Percentiles rank a stretch among this genome's conserved stretches.
phyloP scores from a whole-genome alignment of 1,140 invertebrate species.

The Pentalonia nigronervosa region DNA sequence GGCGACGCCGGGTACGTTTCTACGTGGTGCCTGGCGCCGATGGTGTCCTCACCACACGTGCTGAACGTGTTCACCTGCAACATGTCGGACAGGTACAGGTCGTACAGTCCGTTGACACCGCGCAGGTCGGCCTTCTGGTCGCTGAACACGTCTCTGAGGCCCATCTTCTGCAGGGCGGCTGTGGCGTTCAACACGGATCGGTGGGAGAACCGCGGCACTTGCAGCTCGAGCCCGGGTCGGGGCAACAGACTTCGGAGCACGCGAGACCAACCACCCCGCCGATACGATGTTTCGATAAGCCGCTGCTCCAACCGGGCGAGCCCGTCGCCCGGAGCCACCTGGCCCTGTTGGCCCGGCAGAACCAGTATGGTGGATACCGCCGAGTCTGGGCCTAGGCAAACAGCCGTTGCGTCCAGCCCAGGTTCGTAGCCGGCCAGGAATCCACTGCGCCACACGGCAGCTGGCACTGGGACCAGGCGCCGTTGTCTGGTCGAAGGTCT shows the following conservation, averaged over 20 bases:
- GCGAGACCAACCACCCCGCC: slow-evolving; percentile 76
- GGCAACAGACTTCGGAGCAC: slow-evolving; percentile 76
- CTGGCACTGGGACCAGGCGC: slow-evolving; percentile 80
- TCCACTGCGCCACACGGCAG: slow-evolving; percentile 76
- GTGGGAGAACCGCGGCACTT: slow-evolving; percentile 83
- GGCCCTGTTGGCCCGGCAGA: slow-evolving; percentile 78
- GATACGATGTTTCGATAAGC: slow-evolving; percentile 71
- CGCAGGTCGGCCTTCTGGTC: slow-evolving; percentile 77
- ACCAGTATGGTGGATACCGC: slow-evolving; percentile 79
- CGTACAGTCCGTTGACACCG: slow-evolving; percentile 79
- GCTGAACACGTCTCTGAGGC: slow-evolving; percentile 78
- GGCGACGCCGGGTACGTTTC: slow-evolving; percentile 79
- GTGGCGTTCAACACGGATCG: slow-evolving; percentile 81
- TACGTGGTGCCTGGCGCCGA: slow-evolving; percentile 76
- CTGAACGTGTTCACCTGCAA: slow-evolving; percentile 79
- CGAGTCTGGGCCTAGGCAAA: slow-evolving; percentile 75
- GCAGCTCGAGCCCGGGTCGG: slow-evolving; percentile 76
- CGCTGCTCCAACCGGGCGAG: slow-evolving; percentile 75
- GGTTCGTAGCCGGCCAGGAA: slow-evolving; percentile 85
- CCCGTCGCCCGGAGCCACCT: slow-evolving; percentile 77
- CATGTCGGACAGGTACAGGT: slow-evolving; percentile 80
- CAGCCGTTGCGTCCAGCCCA: slow-evolving; percentile 79
- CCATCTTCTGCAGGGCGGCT: slow-evolving; percentile 78
- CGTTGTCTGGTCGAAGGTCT: slow-evolving; percentile 78
- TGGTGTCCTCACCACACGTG: slow-evolving; percentile 78